Conservation (phyloP, 2,797 vertebrate genomes). For the Melanotaenia maccullochi region DNA sequence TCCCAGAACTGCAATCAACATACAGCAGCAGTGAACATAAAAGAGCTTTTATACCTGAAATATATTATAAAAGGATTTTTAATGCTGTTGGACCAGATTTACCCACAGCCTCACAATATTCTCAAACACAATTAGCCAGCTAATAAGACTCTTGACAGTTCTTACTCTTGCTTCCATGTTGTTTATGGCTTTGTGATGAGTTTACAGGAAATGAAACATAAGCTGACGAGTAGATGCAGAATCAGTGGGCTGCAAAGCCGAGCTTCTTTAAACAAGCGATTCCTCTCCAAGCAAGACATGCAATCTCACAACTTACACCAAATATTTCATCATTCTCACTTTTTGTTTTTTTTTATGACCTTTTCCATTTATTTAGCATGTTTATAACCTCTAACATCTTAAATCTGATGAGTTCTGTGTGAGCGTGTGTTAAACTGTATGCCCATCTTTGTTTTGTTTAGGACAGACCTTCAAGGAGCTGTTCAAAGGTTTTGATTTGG, state of each 20-base stretch:
- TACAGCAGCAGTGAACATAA: neutral
- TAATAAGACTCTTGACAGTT: neutral
- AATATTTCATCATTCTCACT: constrained; percentile 35
- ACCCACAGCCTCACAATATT: neutral
- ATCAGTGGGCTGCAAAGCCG: constrained; percentile 43
- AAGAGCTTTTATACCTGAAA: constrained; percentile 8
- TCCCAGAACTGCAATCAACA: neutral
- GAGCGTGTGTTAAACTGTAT: constrained; percentile 18
- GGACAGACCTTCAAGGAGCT: neutral
- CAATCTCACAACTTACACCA: constrained; percentile 47
- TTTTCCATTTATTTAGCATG: neutral
- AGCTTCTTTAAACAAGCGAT: constrained; percentile 44
- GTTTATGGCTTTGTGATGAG: constrained; percentile 66
- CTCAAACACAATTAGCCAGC: constrained; percentile 8
- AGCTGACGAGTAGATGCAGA: constrained; percentile 10
- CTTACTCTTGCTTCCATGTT: neutral
- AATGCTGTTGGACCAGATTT: constrained; percentile 23
- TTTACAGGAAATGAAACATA: constrained; percentile 28
- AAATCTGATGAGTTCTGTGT: constrained; percentile 15
- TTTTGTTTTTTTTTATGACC: neutral
- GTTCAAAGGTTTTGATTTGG: neutral
- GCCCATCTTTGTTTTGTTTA: constrained; percentile 10
- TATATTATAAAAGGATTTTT: constrained; percentile 8
- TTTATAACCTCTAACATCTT: neutral
- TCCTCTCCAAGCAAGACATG: constrained; percentile 69